A percentile compares a stretch with the other conserved stretches of the same genome.
Conservation (phyloP, 2,888 invertebrate genomes). For the Drosophila nigricruria region DNA sequence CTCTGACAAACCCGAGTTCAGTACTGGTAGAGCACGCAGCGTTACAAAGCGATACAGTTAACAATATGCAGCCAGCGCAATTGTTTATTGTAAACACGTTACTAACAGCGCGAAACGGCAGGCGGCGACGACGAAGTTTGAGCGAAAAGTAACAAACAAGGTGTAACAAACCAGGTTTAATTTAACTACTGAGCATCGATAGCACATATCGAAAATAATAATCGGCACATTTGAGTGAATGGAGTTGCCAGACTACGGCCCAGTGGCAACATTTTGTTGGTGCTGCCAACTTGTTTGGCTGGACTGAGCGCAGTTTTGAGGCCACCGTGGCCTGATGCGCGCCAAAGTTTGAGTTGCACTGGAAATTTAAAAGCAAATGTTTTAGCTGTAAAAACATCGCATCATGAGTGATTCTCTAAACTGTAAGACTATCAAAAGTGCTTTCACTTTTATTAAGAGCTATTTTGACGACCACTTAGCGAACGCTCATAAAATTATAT, state of each 20-base stretch:
- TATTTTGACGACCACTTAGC: constrained; percentile 40
- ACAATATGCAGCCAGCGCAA: constrained; percentile 67
- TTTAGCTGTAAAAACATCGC: neutral
- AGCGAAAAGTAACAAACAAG: constrained; percentile 53
- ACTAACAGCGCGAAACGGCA: constrained; percentile 49
- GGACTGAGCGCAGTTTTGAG: constrained; percentile 37
- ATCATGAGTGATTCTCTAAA: constrained; percentile 2
- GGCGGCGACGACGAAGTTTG: constrained; percentile 41
- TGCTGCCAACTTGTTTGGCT: constrained; percentile 32
- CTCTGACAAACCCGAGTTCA: constrained; percentile 39
- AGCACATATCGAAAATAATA: constrained; percentile 27
- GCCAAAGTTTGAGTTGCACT: constrained; percentile 26
- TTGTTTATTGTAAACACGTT: constrained; percentile 54
- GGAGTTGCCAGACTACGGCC: constrained; percentile 21
- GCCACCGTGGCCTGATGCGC: constrained; percentile 15
- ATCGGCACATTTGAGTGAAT: constrained; percentile 22
- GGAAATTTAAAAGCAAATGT: constrained; percentile 38
- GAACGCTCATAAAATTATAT: constrained; percentile 28
- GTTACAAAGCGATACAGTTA: constrained; percentile 7
- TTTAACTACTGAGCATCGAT: constrained; percentile 57
- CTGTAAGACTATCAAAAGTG: constrained; percentile 22
- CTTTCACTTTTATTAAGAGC: constrained; percentile 32
- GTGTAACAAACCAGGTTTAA: constrained; percentile 60
- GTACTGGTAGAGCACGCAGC: constrained; percentile 16
- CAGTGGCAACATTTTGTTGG: constrained; percentile 19